Evolutionary conservation across 2,797 vertebrate genomes (phyloP), one percentile per base, ranked within the genome.

Genomic region (Ctenopoma multispine): DNA sequence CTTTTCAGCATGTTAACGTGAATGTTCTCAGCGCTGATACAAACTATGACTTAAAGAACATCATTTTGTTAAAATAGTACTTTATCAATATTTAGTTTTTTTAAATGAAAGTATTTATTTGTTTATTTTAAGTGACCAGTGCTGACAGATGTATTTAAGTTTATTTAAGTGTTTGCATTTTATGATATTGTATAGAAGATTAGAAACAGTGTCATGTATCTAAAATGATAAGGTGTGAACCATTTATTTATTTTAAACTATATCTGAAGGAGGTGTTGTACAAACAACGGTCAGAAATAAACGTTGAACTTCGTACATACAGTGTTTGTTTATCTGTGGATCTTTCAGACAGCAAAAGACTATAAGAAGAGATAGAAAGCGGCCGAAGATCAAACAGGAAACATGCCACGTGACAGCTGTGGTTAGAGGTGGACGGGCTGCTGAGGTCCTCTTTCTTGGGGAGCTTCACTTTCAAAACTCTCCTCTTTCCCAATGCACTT

Each of bases 181-280:
- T 18, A 29, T 13, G 21, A 15, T 15, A 34, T 64, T 31, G 9
- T 11, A 3, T 4, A 7, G 27, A n/a, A 53, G 4, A 12, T 38
- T 38, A 38, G 6, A 12, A 11, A 11, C 36, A 12, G 36, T 38
- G 36, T 38, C 11, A 38, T 38, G 36, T 38, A 0, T 6, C 18
- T 38, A 6, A 17, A 3, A 5, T 61, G 27, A 38, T 43, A 27
- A 9, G 31, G 13, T 34, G 5, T 34, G 17, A 58, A 15, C 7
- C 58, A 51, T 75, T 75, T 80, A 67, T 75, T 85, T 47, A 73
- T 70, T 67, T 66, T 3, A 70, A 7, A 57, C 10, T 51, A 18
- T 14, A 71, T 5, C 44, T 51, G 5, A 20, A 63, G 7, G 10
- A 49, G 12, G 65, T 14, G 13, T 11, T 75, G 48, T n/a, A 74